Evolutionary conservation across 1,140 invertebrate species (phyloP).

Genomic region (Drosophila auraria): DNA sequence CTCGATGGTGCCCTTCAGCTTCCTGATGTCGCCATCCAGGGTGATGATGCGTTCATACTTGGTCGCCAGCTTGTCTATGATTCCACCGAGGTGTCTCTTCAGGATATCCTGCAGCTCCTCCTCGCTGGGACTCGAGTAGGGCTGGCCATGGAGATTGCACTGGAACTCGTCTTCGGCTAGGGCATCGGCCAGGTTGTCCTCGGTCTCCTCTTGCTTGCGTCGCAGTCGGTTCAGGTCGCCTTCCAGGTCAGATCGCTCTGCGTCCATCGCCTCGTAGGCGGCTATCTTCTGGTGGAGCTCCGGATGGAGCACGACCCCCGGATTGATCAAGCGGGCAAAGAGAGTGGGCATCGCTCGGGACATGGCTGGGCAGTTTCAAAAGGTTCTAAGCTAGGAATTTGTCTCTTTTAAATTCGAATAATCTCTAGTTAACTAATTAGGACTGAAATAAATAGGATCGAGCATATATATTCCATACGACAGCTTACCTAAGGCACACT

Average conservation of each 20-base stretch:
- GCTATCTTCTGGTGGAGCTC: slow-evolving; percentile 57
- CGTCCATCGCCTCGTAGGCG: slow-evolving; percentile 36
- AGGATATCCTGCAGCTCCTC: slow-evolving; percentile 41
- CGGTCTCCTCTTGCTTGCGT: slow-evolving; percentile 47
- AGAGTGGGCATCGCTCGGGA: neutral
- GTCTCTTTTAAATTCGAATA: neutral
- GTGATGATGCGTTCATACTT: slow-evolving; percentile 44
- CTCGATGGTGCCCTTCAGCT: slow-evolving; percentile 53
- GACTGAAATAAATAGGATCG: neutral
- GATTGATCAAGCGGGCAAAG: slow-evolving; percentile 53
- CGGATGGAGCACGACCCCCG: slow-evolving; percentile 46
- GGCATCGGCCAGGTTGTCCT: slow-evolving; percentile 53
- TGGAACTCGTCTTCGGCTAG: slow-evolving; percentile 64
- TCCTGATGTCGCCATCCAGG: slow-evolving; percentile 52
- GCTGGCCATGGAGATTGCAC: slow-evolving; percentile 24
- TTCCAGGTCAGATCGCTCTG: slow-evolving; percentile 42
- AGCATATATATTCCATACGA: neutral
- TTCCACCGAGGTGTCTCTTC: slow-evolving; percentile 22
- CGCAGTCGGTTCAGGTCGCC: slow-evolving; percentile 34
- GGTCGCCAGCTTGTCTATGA: slow-evolving; percentile 39
- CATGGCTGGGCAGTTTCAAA: slow-evolving; percentile 25
- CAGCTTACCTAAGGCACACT: neutral
- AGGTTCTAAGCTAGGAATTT: neutral
- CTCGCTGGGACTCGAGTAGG: slow-evolving; percentile 12
- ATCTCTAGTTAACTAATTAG: slow-evolving; percentile 17